Evolutionary conservation across 2,888 invertebrate species (phyloP).

Genomic region (Campaea margaritaria): DNA sequence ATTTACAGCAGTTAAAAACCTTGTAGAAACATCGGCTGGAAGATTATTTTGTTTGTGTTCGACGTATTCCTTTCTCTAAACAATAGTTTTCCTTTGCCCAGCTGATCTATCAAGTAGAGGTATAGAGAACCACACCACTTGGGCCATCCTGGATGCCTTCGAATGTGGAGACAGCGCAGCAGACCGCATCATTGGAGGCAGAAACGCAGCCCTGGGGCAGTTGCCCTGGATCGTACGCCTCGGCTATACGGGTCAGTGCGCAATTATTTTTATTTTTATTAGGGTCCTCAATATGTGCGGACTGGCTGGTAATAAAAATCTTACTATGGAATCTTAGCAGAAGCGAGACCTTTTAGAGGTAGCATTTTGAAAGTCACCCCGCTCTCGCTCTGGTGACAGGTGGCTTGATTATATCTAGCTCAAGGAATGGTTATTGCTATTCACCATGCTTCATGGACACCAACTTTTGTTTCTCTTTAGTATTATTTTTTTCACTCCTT

Average conservation of each 20-base stretch:
- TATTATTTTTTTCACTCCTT: too few species aligned
- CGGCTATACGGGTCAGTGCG: slow-evolving; percentile 72
- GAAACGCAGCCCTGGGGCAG: slow-evolving; percentile 84
- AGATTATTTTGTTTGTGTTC: too few species aligned
- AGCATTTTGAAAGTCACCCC: too few species aligned
- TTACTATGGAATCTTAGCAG: too few species aligned
- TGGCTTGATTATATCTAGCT: too few species aligned
- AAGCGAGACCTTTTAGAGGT: too few species aligned
- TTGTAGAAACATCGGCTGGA: neutral
- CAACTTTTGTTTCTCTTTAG: too few species aligned
- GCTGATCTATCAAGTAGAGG: neutral
- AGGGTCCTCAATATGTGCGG: neutral
- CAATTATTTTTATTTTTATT: neutral
- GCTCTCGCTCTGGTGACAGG: too few species aligned
- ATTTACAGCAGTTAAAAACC: neutral
- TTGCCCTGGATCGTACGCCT: slow-evolving; percentile 87
- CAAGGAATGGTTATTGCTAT: too few species aligned
- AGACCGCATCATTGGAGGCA: slow-evolving; percentile 87
- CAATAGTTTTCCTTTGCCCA: neutral
- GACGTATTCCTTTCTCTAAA: neutral
- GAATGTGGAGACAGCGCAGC: slow-evolving; percentile 85
- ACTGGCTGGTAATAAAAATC: too few species aligned
- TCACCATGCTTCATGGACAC: too few species aligned
- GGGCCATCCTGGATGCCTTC: slow-evolving; percentile 72
- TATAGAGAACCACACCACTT: slow-evolving; percentile 69